A percentile compares a stretch with the other conserved stretches of the same genome.
Evolutionary conservation across 2,113 vertebrate species (phyloP).

Genomic region (Sapajus apella): DNA sequence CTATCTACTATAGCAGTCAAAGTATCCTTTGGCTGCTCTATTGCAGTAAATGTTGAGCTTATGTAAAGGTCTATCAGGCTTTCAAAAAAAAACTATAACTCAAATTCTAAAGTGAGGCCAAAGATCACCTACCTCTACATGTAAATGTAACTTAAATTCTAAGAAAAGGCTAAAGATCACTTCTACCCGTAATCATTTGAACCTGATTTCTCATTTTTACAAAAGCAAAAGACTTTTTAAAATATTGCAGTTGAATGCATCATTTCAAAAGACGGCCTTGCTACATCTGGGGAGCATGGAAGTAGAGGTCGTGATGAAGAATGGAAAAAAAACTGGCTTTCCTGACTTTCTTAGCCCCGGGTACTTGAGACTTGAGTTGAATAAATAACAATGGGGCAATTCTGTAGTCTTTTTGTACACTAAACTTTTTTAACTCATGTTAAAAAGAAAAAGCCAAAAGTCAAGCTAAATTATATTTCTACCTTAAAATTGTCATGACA

Average conservation of each 20-base stretch:
- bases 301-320: background rate
- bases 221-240: constrained; percentile 62
- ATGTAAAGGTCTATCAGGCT: constrained; percentile 63
- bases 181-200: constrained; percentile 51
- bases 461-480: constrained; percentile 77
- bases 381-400: background rate
- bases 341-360: background rate
- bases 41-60: constrained; percentile 56
- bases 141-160: constrained; percentile 74
- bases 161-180: constrained; percentile 64
- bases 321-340: background rate
- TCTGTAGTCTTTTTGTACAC: background rate
- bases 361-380: background rate
- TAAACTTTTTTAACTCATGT: constrained; percentile 73
- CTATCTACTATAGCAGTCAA: constrained; percentile 51
- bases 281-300: background rate
- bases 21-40: constrained; percentile 50
- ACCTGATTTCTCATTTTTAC: constrained; percentile 30
- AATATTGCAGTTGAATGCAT: constrained; percentile 37
- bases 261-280: background rate
- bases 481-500: constrained; percentile 70
- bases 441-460: background rate
- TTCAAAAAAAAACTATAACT: constrained; percentile 77
- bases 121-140: constrained; percentile 65
- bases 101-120: constrained; percentile 70